These are phyloP conservation scores for Hypotaenidia okinawae DNA, from an alignment of 2,797 vertebrate genomes.

Conservation along the genomic window DNA sequence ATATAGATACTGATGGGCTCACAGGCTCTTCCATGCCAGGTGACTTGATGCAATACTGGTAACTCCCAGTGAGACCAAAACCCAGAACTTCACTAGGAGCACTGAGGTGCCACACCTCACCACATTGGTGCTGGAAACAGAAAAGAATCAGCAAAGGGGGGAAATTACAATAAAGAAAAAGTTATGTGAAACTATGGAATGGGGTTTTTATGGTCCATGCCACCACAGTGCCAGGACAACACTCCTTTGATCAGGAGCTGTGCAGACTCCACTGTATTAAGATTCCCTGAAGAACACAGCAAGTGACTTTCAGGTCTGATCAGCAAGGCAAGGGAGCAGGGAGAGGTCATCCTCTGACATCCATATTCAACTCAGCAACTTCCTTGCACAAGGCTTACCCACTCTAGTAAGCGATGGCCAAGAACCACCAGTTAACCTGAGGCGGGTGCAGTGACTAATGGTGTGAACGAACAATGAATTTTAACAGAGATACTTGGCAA, in stretches of 20 bases:
- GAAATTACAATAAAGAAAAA: background rate
- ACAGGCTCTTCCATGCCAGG: fast-evolving
- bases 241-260: background rate
- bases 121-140: background rate
- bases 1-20: too few species aligned
- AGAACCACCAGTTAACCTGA: background rate
- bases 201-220: background rate
- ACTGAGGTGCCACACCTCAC: background rate
- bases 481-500: background rate
- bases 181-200: background rate
- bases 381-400: background rate
- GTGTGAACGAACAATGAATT: fast-evolving
- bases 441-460: background rate
- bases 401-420: background rate
- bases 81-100: background rate
- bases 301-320: background rate
- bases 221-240: background rate
- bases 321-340: background rate
- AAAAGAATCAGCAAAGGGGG: background rate
- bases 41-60: background rate
- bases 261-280: background rate
- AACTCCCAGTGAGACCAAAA: background rate
- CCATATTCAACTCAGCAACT: background rate
- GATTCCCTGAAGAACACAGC: background rate
- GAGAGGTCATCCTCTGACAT: background rate